A percentile compares a stretch with the other conserved stretches of the same genome.
phyloP scores from a whole-genome alignment of 2,888 invertebrate genomes.

The Poecilus cupreus region DNA sequence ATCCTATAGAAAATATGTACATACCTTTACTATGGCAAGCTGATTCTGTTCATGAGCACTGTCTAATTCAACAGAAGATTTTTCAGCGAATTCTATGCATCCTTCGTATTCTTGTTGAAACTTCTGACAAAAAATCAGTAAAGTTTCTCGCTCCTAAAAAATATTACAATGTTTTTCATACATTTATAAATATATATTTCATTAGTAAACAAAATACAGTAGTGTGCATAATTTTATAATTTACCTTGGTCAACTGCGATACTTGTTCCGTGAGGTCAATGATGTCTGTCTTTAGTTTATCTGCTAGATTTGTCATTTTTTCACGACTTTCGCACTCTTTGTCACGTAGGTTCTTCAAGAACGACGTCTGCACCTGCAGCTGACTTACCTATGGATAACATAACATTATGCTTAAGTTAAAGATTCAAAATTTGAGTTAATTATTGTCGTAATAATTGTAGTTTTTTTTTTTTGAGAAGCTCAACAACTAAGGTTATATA shows the following conservation, averaged over 20 bases:
- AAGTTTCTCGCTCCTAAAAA: not conserved
- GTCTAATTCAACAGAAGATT: not conserved
- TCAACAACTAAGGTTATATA: too few relatives aligned
- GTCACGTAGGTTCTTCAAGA: constrained; percentile 35
- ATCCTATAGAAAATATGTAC: too few relatives aligned
- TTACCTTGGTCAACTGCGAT: not conserved
- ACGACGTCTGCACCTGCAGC: constrained; percentile 22
- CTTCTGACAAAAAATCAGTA: not conserved
- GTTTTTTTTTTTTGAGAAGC: too few relatives aligned
- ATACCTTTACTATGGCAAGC: not conserved
- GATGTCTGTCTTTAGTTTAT: constrained; percentile 25
- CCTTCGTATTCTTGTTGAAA: not conserved
- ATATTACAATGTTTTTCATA: not conserved
- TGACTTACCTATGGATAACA: not conserved
- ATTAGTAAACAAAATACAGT: not conserved
- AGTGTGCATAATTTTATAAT: not conserved
- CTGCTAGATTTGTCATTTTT: not conserved
- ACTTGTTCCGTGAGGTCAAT: not conserved
- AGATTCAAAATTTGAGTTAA: too few relatives aligned
- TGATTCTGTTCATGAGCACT: not conserved
- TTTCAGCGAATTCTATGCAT: not conserved
- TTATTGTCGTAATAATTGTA: too few relatives aligned
- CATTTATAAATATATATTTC: not conserved
- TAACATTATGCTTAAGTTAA: too few relatives aligned
- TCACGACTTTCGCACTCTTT: constrained; percentile 35